Base-by-base conservation (phyloP, 2,797 vertebrate species). In the Myotis myotis region DNA sequence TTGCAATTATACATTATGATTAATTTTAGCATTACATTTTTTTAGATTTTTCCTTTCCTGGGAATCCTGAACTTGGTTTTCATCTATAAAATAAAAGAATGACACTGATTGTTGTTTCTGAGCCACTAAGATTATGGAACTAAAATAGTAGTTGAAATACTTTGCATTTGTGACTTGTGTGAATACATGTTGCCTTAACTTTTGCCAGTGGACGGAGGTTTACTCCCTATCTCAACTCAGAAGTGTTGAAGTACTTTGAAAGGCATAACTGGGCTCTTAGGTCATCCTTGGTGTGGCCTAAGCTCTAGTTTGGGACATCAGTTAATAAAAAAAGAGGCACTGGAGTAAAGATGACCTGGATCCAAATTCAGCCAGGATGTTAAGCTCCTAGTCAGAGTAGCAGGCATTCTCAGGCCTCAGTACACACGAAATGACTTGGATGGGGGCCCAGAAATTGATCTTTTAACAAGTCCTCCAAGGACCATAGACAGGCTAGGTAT, bases 41-140 rank as follows among this genome's bases (percentile, higher is more conserved):
- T 97, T 96, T 89, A 93, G 78, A 86, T 75, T 88, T 98, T 96
- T 95, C 96, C 94, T 98, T 97, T 96, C 95, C 89, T 91, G 97
- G 90, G 85, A 97, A 94, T 97, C 93, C 89, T 90, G 87, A 95
- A 7, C 3, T 95, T 94, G 93, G 93, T 97, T 97, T 97, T 98
- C 87, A 94, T 93, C 93, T 94, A 83, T 38, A 96, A 81, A 96
- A 95, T 95, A 96, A 97, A 97, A 97, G 81, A 93, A 96, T 96
- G 64, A 72, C 87, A 95, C 44, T 92, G 91, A 95, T 89, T 88
- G 92, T 97, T 88, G 80, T 96, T 93, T 97, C 96, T 83, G 70
- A 38, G 0, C 92, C 91, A 97, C 62, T 94, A 97, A 97, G 95
- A 96, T 83, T 4, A 0, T 17, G 64, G 90, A 47, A 96, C 22